Evolutionary conservation across 2,888 invertebrate genomes (phyloP).

Genomic region (Synanthedon vespiformis): DNA sequence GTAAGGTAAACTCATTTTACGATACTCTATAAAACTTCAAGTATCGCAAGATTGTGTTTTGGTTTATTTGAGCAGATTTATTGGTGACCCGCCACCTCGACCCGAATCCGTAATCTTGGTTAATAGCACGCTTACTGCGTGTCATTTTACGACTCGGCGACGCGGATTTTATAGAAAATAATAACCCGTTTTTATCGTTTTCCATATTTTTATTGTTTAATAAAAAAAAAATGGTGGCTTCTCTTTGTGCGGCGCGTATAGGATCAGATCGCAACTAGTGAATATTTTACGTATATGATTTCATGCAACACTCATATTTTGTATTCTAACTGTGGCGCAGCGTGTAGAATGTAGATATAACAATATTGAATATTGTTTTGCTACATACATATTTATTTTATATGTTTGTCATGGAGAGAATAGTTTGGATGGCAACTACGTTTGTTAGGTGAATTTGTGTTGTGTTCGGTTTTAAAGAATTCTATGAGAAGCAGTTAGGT

Average conservation of each 20-base stretch:
- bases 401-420: constrained; percentile 7
- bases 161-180: not conserved
- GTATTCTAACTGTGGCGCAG: no score
- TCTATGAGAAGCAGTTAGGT: no score
- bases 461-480: no score
- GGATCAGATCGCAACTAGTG: not conserved
- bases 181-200: not conserved
- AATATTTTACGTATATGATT: not conserved
- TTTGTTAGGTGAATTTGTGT: no score
- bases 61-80: constrained; percentile 40
- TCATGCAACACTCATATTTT: no score
- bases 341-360: no score
- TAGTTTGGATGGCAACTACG: no score
- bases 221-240: not conserved
- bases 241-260: not conserved
- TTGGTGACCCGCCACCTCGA: constrained; percentile 30
- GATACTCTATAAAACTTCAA: constrained; percentile 22
- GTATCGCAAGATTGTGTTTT: constrained; percentile 20
- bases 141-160: constrained; percentile 31
- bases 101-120: constrained; percentile 39
- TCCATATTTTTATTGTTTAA: not conserved
- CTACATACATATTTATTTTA: no score
- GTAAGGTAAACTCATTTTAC: constrained; percentile 34
- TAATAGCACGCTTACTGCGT: constrained; percentile 39
- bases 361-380: no score